Evolutionary conservation across 2,797 vertebrate species (phyloP), one percentile per base, ranked within the genome.

Genomic region (Onychomys arenicola): DNA sequence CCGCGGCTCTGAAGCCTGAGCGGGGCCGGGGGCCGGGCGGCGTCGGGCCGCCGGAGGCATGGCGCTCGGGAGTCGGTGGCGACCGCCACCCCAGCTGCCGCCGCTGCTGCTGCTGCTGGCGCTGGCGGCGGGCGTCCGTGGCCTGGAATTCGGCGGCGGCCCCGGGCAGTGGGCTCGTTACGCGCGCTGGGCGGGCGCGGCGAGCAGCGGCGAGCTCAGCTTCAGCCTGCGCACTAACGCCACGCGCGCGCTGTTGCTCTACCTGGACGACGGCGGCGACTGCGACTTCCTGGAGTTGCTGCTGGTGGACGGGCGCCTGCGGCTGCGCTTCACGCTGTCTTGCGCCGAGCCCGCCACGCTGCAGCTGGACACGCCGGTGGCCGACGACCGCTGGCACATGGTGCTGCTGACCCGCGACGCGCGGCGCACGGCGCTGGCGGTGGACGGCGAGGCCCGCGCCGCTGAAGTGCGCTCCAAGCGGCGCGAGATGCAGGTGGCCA

Each of bases 151-250:
- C 5, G 99, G 99, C 63, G 99, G 99, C 0, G 98, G 99, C 81
- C 99, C 99, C 0, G 99, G 99, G 83, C 99, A 99, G 97, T 99
- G 99, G 99, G 99, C 99, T 0, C 99, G 99, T 23, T 99, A 99
- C 1, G 99, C 98, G n/a, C 99, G 99, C 77, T 99, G 99, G 99
- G 99, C 99, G 2, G 99, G 99, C 0, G 99, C 99, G 9, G 99
- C 98, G 19, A 98, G 98, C 19, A 98, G 98, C 1, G 99, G 99
- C 0, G 99, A 99, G 97, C 99, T 99, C 94, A 99, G 99, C 98
- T 99, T 99, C 96, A 99, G 99, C 87, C 94, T 99, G 92, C 99
- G 99, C 97, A 99, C 99, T 94, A 99, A 99, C 97, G 94, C 99
- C 97, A 99, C 99, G 76, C 99, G 99, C 95, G 99, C 99, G 0